These are phyloP conservation scores for Catharus minimus DNA, from an alignment of 2,113 vertebrate species.

Conservation along the genomic window DNA sequence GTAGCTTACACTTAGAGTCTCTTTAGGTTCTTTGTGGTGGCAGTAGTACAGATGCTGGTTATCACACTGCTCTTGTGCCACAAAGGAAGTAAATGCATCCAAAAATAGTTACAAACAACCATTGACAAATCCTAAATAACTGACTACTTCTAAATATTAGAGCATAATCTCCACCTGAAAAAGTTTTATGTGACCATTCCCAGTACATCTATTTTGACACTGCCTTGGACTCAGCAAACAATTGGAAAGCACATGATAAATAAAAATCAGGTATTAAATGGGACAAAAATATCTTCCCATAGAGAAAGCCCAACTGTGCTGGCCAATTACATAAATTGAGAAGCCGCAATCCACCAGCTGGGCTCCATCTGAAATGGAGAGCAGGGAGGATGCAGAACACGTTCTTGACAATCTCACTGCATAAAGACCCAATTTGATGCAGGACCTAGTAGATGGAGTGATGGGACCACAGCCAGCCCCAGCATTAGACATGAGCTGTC, in stretches of 20 bases:
- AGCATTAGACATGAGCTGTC: background rate
- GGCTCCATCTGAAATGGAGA: background rate
- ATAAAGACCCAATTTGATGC: background rate
- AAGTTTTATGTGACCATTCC: background rate
- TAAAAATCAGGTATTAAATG: background rate
- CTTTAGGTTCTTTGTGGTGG: background rate
- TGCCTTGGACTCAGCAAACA: background rate
- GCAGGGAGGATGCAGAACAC: background rate
- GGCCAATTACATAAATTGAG: background rate
- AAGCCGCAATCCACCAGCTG: background rate
- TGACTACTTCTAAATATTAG: background rate
- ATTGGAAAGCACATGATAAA: background rate
- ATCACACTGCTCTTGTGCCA: background rate
- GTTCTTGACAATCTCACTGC: background rate
- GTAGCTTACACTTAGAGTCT: background rate
- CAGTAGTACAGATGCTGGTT: background rate
- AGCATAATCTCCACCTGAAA: background rate
- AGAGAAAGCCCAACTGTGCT: background rate
- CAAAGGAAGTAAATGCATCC: background rate
- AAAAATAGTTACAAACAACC: background rate
- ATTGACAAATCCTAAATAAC: background rate
- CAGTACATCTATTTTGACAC: background rate
- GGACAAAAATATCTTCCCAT: background rate
- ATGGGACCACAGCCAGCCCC: background rate
- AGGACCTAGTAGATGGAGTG: background rate